phyloP scores from a whole-genome alignment of 2,113 vertebrate species.

The Melanerpes formicivorus region DNA sequence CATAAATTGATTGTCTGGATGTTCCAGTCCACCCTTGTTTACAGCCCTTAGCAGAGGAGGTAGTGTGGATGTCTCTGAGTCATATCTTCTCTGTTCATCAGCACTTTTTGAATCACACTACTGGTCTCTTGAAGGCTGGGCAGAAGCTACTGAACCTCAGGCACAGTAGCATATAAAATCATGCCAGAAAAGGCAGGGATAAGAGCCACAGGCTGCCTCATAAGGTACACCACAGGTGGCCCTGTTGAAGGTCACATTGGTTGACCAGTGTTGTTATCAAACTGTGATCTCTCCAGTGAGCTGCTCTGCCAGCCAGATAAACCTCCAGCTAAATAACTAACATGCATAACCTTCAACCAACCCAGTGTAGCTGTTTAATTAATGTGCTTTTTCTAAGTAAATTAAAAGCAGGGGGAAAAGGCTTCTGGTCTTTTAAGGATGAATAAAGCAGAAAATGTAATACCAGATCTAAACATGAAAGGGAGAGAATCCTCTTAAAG shows the following conservation, averaged over 20 bases:
- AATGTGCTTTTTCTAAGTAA: constrained; percentile 54
- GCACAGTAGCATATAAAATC: neutral
- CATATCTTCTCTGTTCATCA: constrained; percentile 9
- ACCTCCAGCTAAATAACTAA: constrained; percentile 44
- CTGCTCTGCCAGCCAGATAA: constrained; percentile 47
- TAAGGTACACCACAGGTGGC: constrained; percentile 14
- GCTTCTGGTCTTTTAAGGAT: constrained; percentile 45
- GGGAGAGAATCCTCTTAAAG: constrained; percentile 46
- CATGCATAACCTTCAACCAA: constrained; percentile 22
- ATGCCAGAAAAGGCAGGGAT: constrained; percentile 23
- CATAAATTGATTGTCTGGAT: constrained; percentile 54
- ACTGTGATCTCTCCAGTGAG: constrained; percentile 20
- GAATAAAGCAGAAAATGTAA: constrained; percentile 50
- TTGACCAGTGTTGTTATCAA: neutral
- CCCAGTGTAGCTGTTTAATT: constrained; percentile 29
- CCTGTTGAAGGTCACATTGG: constrained; percentile 20
- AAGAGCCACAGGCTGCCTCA: constrained; percentile 17
- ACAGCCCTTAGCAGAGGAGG: constrained; percentile 33
- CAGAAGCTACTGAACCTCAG: constrained; percentile 34
- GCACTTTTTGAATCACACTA: constrained; percentile 12
- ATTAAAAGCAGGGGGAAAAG: neutral
- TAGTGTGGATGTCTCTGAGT: constrained; percentile 6
- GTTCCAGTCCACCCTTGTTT: constrained; percentile 9
- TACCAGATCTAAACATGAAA: constrained; percentile 36
- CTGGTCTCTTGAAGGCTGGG: constrained; percentile 25